Conservation (phyloP, 1,140 invertebrate species). For the Melanaphis sacchari region DNA sequence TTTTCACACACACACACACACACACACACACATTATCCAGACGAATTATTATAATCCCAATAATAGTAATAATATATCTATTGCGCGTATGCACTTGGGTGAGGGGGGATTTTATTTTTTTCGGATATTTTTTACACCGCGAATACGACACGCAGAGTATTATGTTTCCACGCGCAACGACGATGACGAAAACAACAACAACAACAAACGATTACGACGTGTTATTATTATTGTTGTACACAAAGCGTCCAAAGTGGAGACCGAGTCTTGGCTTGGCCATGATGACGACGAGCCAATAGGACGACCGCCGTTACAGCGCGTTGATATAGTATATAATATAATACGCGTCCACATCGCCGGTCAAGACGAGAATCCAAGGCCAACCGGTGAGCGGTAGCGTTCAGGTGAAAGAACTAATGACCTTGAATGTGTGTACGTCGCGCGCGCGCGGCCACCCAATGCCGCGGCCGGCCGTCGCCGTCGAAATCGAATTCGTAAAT, state of each 20-base stretch:
- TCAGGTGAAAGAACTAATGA: conserved; percentile 56
- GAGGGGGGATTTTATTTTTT: background rate
- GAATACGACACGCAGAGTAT: background rate
- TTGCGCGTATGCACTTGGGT: background rate
- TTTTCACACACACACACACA: too few relatives aligned
- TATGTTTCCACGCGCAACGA: background rate
- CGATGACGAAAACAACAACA: background rate
- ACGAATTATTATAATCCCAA: background rate
- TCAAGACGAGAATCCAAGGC: conserved; percentile 5
- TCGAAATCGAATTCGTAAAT: background rate
- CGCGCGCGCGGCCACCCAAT: background rate
- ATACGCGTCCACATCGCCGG: background rate
- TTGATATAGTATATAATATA: background rate
- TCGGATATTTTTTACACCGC: background rate
- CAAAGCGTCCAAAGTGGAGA: background rate
- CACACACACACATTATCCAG: background rate
- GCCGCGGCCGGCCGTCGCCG: background rate
- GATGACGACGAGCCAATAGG: background rate
- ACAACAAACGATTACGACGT: background rate
- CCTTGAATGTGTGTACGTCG: conserved; percentile 31
- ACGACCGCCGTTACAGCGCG: background rate
- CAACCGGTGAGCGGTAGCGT: conserved; percentile 27
- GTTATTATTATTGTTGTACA: background rate
- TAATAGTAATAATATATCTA: background rate
- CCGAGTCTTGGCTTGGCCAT: background rate